A percentile compares a stretch with the other conserved stretches of the same genome.
Evolutionary conservation across 64 coral and sea anemone genomes (phyloP).

Genomic region (Hydrozoanthus tunicans): DNA sequence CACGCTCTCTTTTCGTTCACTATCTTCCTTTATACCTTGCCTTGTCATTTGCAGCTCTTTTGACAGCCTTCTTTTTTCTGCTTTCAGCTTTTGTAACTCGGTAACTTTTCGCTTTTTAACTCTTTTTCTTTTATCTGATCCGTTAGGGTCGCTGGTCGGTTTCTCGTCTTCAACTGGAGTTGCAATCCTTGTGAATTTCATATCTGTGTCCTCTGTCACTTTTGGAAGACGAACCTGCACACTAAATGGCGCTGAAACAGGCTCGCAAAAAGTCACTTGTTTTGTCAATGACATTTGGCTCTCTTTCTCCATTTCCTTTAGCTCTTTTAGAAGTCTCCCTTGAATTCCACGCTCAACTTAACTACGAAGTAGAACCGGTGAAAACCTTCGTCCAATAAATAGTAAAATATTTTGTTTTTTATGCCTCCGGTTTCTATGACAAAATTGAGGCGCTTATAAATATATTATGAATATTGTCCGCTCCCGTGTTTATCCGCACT

Average conservation of each 20-base stretch:
- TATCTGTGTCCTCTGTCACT: conserved; percentile 11
- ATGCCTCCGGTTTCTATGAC: conserved; percentile 38
- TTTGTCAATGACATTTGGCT: conserved; percentile 47
- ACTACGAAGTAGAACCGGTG: neutral
- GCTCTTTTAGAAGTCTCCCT: neutral
- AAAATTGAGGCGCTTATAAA: conserved; percentile 47
- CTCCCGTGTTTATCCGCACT: neutral
- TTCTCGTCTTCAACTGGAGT: conserved; percentile 41
- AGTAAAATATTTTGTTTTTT: conserved; percentile 17
- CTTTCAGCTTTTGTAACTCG: conserved; percentile 62
- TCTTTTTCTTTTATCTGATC: neutral
- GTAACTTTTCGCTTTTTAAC: conserved; percentile 46
- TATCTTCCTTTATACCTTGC: conserved; percentile 69
- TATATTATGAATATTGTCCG: conserved; percentile 40
- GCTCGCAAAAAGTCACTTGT: conserved; percentile 29
- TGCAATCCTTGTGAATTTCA: conserved; percentile 50
- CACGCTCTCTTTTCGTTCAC: conserved; percentile 48
- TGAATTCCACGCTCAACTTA: neutral
- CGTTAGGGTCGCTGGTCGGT: neutral
- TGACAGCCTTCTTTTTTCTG: conserved; percentile 60
- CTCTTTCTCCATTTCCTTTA: neutral
- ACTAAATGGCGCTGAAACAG: neutral
- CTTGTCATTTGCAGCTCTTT: conserved; percentile 57
- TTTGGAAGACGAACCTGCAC: conserved; percentile 49
- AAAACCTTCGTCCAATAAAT: neutral